Conservation (phyloP, 1,140 invertebrate species). For the Pteromalus puparum region DNA sequence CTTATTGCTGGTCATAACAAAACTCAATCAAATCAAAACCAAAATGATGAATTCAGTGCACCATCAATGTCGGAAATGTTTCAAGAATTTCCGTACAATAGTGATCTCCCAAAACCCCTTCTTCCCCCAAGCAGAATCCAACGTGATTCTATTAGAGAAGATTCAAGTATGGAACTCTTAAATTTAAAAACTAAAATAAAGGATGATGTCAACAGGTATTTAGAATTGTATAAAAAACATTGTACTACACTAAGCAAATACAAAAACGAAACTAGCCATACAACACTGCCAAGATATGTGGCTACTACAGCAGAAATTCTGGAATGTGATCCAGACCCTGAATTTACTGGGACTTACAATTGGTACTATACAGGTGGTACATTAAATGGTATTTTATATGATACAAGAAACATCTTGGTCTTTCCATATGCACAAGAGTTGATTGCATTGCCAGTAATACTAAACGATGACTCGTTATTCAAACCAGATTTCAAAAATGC, state of each 20-base stretch:
- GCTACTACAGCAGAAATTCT: conserved; percentile 67
- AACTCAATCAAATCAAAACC: conserved; percentile 55
- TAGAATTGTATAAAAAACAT: conserved; percentile 59
- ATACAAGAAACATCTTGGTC: conserved; percentile 62
- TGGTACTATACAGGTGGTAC: conserved; percentile 73
- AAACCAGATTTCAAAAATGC: conserved; percentile 43
- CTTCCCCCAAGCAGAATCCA: conserved; percentile 65
- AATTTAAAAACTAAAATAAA: conserved; percentile 61
- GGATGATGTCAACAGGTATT: conserved; percentile 61
- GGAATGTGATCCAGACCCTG: conserved; percentile 70
- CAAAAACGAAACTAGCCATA: conserved; percentile 48
- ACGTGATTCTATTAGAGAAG: conserved; percentile 55
- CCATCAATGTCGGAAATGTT: conserved; percentile 54
- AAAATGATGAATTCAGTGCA: conserved; percentile 55
- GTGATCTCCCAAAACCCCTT: conserved; percentile 69
- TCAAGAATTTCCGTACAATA: conserved; percentile 65
- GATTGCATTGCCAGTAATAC: conserved; percentile 47
- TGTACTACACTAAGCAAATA: conserved; percentile 37
- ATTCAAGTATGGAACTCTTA: conserved; percentile 63
- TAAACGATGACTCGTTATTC: conserved; percentile 39
- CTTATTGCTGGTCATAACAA: conserved; percentile 62
- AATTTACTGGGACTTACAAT: conserved; percentile 70
- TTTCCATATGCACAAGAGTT: conserved; percentile 68
- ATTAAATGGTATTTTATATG: conserved; percentile 59
- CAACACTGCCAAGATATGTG: conserved; percentile 63